These are phyloP conservation scores for Aulostomus chinensis DNA, from an alignment of 2,797 vertebrate species.

Conservation along the genomic window DNA sequence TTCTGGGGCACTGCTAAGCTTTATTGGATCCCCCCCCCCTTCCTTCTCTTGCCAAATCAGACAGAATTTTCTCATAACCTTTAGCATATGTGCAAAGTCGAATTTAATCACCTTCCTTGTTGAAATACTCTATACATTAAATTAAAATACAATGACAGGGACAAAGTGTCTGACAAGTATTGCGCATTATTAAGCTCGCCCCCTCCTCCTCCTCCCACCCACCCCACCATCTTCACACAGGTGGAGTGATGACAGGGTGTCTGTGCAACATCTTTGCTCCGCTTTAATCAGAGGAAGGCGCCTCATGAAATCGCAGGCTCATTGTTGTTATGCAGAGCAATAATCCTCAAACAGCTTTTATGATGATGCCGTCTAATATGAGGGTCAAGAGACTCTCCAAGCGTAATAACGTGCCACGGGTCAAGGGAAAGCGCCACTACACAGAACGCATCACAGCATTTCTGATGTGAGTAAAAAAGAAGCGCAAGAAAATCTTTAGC, in stretches of 20 bases:
- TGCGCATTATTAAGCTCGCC: conserved; percentile 32
- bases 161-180: conserved; percentile 49
- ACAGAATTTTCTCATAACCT: conserved; percentile 76
- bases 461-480: no score
- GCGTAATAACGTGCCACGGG: no score
- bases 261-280: no score
- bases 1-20: conserved; percentile 73
- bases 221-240: conserved; percentile 25
- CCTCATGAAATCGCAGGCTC: no score
- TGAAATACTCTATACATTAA: conserved; percentile 53
- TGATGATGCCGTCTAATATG: no score
- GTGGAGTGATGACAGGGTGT: background rate
- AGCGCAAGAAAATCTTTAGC: no score
- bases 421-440: no score
- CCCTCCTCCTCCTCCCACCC: background rate
- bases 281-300: no score
- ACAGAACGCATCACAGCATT: no score
- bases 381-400: no score
- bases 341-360: no score
- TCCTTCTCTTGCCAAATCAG: conserved; percentile 55
- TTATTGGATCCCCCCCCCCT: conserved; percentile 71
- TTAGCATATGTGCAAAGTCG: conserved; percentile 76
- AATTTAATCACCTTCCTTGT: conserved; percentile 72
- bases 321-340: no score
- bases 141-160: conserved; percentile 63